These are phyloP conservation scores for Pungitius pungitius DNA, from an alignment of 2,113 vertebrate species.

Conservation along the genomic window DNA sequence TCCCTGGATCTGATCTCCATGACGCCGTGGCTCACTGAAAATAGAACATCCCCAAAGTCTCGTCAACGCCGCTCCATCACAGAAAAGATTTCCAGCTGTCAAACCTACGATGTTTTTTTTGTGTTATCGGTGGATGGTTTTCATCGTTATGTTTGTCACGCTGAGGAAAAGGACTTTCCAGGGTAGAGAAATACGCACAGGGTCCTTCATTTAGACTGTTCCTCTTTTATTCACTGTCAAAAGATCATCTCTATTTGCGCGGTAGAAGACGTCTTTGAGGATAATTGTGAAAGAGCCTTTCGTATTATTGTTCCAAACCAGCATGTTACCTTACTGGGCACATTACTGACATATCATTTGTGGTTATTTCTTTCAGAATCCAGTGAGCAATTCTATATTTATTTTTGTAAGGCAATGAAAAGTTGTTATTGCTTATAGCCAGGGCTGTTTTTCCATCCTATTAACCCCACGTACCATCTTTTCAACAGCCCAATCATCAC, in stretches of 20 bases:
- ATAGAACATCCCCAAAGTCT: slow-evolving; percentile 35
- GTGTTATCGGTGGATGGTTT: slow-evolving; percentile 20
- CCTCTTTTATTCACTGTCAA: neutral
- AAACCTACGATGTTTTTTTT: slow-evolving; percentile 24
- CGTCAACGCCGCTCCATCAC: slow-evolving; percentile 19
- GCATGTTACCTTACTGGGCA: neutral
- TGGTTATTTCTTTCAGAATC: neutral
- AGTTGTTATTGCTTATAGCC: slow-evolving; percentile 14
- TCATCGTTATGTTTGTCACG: slow-evolving; percentile 10
- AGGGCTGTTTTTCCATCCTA: neutral
- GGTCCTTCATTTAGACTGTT: neutral
- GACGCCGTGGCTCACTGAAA: slow-evolving; percentile 23
- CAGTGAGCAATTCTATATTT: neutral
- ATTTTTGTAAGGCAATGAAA: neutral
- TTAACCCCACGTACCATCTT: slow-evolving; percentile 13
- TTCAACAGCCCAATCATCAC: slow-evolving; percentile 45
- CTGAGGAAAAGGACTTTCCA: slow-evolving; percentile 1
- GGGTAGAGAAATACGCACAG: slow-evolving; percentile 8
- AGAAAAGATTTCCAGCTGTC: slow-evolving; percentile 34
- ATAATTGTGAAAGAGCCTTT: neutral
- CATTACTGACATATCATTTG: neutral
- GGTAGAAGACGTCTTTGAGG: neutral
- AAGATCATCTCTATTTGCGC: neutral
- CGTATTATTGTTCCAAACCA: neutral
- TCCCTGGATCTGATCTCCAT: slow-evolving; percentile 22